A percentile compares a stretch with the other conserved stretches of the same genome.
These are phyloP conservation scores for Drosophila recens DNA, from an alignment of 2,888 invertebrate species.

Conservation along the genomic window DNA sequence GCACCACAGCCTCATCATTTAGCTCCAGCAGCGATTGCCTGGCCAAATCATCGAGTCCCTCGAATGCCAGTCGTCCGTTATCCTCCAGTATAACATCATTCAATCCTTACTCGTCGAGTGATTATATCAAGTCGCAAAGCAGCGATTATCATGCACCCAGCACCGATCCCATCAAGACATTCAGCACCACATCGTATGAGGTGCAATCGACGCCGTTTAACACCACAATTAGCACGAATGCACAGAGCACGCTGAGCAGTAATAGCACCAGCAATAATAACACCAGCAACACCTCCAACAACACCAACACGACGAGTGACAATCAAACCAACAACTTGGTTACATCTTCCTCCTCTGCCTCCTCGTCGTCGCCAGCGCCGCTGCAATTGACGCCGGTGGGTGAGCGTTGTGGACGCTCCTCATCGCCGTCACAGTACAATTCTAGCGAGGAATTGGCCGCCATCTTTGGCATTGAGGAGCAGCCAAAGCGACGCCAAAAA, in stretches of 20 bases:
- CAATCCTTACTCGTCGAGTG: slow-evolving; percentile 85
- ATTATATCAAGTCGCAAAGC: slow-evolving; percentile 85
- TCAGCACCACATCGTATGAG: slow-evolving; percentile 85
- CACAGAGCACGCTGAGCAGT: slow-evolving; percentile 45
- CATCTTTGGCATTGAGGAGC: slow-evolving; percentile 87
- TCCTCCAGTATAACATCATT: slow-evolving; percentile 85
- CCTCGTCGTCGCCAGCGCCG: slow-evolving; percentile 82
- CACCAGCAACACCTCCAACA: slow-evolving; percentile 23
- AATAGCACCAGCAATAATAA: slow-evolving; percentile 67
- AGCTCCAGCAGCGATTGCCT: slow-evolving; percentile 85
- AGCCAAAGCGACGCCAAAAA: slow-evolving; percentile 57
- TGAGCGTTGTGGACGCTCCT: slow-evolving; percentile 66
- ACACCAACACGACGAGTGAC: slow-evolving; percentile 44
- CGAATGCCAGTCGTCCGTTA: slow-evolving; percentile 79
- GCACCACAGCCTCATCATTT: slow-evolving; percentile 81
- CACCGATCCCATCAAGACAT: slow-evolving; percentile 85
- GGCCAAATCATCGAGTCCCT: slow-evolving; percentile 84
- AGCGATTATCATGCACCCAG: slow-evolving; percentile 85
- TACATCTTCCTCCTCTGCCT: slow-evolving; percentile 77
- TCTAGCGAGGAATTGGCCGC: slow-evolving; percentile 89
- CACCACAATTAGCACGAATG: slow-evolving; percentile 78
- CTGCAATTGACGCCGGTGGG: slow-evolving; percentile 80
- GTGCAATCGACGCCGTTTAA: slow-evolving; percentile 82
- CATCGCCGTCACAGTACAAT: slow-evolving; percentile 87
- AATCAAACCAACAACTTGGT: slow-evolving; percentile 38